These are phyloP conservation scores for Gymnocephalus cernua DNA, from an alignment of 2,113 vertebrate species.

Conservation along the genomic window DNA sequence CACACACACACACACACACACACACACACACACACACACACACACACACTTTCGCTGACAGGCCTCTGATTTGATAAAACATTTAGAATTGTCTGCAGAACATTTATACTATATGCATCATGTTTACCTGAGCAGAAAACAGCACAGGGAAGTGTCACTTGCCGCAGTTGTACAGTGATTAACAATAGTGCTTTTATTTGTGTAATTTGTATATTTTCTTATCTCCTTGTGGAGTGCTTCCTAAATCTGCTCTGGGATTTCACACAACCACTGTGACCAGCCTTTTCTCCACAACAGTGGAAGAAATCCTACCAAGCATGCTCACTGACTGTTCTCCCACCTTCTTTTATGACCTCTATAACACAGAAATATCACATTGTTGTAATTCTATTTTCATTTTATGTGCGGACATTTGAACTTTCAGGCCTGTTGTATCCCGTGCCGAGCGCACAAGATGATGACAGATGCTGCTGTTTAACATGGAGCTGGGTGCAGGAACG, in stretches of 20 bases:
- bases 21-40: slow-evolving; percentile 46
- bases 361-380: slow-evolving; percentile 67
- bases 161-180: slow-evolving; percentile 10
- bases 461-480: slow-evolving; percentile 56
- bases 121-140: slow-evolving; percentile 27
- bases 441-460: slow-evolving; percentile 51
- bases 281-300: slow-evolving; percentile 18
- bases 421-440: slow-evolving; percentile 32
- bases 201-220: slow-evolving; percentile 2
- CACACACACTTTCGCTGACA: slow-evolving; percentile 30
- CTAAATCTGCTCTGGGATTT: slow-evolving; percentile 31
- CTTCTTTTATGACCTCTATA: slow-evolving; percentile 43
- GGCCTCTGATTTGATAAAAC: slow-evolving; percentile 46
- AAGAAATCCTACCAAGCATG: slow-evolving; percentile 13
- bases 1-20: slow-evolving; percentile 46
- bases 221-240: slow-evolving; percentile 4
- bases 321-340: not conserved
- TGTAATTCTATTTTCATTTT: slow-evolving; percentile 68
- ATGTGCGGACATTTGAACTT: slow-evolving; percentile 73
- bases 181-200: slow-evolving; percentile 29
- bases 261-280: slow-evolving; percentile 56
- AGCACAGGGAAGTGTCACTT: not conserved
- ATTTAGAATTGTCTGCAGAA: slow-evolving; percentile 23
- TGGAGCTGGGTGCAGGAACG: slow-evolving; percentile 51
- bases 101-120: slow-evolving; percentile 10